Percentiles rank a stretch among this genome's conserved stretches.
These are phyloP conservation scores for Marcusenius ussheri DNA, from an alignment of 2,113 vertebrate species.

Conservation along the genomic window DNA sequence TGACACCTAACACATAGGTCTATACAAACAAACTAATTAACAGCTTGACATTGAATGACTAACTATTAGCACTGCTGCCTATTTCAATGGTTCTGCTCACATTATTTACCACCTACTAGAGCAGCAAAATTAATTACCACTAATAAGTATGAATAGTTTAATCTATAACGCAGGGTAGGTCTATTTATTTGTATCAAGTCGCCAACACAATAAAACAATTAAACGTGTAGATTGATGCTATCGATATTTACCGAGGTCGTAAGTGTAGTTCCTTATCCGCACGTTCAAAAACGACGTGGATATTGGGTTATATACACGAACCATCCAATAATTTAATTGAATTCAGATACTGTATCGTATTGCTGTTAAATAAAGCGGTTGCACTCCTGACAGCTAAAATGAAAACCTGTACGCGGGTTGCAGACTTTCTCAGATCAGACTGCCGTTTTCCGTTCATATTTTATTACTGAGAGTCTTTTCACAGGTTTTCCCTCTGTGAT, in stretches of 20 bases:
- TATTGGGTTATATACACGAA: not conserved
- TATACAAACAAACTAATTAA: not conserved
- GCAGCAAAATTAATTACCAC: not conserved
- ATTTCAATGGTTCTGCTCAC: not conserved
- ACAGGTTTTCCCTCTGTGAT: not conserved
- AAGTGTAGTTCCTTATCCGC: not conserved
- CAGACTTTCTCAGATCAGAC: not conserved
- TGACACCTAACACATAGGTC: not conserved
- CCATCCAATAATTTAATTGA: not conserved
- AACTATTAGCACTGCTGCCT: not conserved
- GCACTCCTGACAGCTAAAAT: not conserved
- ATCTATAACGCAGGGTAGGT: not conserved
- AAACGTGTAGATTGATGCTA: not conserved
- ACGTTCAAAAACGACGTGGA: not conserved
- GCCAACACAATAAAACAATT: not conserved
- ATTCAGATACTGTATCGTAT: not conserved
- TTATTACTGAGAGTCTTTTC: not conserved
- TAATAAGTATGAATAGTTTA: not conserved
- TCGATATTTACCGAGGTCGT: not conserved
- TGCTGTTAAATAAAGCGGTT: not conserved
- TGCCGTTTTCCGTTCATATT: not conserved
- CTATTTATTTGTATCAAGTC: not conserved
- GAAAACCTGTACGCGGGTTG: not conserved
- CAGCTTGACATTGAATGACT: not conserved
- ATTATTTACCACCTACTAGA: not conserved